A percentile compares a stretch with the other conserved stretches of the same genome.
Conservation (phyloP, 2,113 vertebrate genomes). For the Gobiocypris rarus region DNA sequence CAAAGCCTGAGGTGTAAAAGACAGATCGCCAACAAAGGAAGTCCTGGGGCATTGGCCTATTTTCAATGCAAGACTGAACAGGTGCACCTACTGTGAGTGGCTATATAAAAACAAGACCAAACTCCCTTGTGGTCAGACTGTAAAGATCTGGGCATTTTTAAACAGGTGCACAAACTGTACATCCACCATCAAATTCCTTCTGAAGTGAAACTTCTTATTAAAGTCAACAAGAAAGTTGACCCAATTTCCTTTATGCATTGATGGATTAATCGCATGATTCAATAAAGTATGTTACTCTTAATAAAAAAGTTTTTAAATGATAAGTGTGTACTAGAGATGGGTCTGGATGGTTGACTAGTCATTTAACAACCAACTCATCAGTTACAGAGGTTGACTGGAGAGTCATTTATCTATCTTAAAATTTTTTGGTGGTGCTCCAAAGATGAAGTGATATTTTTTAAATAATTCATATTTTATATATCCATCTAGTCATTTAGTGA, state of each 20-base stretch:
- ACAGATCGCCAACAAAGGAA: conserved; percentile 16
- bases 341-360: not conserved
- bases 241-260: not conserved
- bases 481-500: not conserved
- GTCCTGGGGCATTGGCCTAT: not conserved
- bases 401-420: not conserved
- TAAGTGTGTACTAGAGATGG: not conserved
- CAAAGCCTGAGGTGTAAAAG: conserved; percentile 25
- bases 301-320: not conserved
- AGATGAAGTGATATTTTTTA: not conserved
- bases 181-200: not conserved
- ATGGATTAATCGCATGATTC: not conserved
- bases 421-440: too few relatives aligned
- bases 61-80: conserved; percentile 18
- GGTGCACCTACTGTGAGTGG: not conserved
- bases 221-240: conserved; percentile 2
- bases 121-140: not conserved
- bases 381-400: not conserved
- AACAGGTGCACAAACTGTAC: conserved; percentile 1
- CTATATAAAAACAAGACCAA: not conserved
- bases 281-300: not conserved
- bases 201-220: not conserved
- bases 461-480: not conserved
- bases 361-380: not conserved
- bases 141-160: not conserved